phyloP scores from a whole-genome alignment of 2,888 invertebrate genomes.

The Endotricha flammealis region DNA sequence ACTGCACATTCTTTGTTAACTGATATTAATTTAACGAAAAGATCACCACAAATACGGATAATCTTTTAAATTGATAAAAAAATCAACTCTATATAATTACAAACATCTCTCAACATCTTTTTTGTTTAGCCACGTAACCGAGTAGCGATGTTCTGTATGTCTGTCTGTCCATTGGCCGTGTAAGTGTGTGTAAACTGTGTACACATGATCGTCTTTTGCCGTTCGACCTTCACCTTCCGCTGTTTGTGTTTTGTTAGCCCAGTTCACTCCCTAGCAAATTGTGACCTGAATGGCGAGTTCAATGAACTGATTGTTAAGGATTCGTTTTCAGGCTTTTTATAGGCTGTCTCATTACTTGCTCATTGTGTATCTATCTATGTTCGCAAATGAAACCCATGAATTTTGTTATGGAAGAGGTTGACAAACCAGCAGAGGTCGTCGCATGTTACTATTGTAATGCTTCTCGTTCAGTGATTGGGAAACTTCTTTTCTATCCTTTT shows the following conservation, averaged over 20 bases:
- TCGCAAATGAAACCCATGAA: no score
- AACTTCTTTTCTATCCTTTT: no score
- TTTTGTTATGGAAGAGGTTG: no score
- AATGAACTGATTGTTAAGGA: neutral
- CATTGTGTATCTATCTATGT: no score
- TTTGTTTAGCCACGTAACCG: slow-evolving; percentile 55
- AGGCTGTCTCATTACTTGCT: no score
- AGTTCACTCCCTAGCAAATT: neutral
- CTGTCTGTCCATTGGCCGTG: slow-evolving; percentile 28
- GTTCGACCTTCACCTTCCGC: slow-evolving; percentile 55
- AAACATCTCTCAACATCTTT: slow-evolving; percentile 41
- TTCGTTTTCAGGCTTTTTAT: neutral
- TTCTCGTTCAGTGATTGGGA: no score
- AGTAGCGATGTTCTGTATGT: slow-evolving; percentile 50
- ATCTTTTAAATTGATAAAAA: slow-evolving; percentile 7
- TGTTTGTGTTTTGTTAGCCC: slow-evolving; percentile 23
- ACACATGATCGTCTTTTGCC: slow-evolving; percentile 41
- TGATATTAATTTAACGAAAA: no score
- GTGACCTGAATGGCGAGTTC: neutral
- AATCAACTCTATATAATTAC: slow-evolving; percentile 40
- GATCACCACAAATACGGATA: no score
- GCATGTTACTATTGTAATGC: no score
- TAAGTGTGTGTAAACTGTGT: slow-evolving; percentile 19
- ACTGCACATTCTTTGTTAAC: no score
- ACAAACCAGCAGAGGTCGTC: no score